Base-by-base conservation (phyloP, 2,797 vertebrate genomes). In the Molossus alvarezi region DNA sequence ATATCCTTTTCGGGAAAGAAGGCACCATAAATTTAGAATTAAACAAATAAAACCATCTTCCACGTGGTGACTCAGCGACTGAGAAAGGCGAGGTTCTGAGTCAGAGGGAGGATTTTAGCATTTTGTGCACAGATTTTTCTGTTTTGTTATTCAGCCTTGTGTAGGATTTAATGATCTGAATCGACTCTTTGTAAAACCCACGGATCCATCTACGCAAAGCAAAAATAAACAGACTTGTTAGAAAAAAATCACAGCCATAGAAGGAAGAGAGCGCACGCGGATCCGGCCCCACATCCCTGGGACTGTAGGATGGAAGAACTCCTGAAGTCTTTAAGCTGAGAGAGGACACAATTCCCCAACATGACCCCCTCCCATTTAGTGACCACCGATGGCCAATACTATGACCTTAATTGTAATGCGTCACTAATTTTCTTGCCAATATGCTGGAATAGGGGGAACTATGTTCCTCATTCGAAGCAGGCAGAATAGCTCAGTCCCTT, bases 161-260 rank as follows among this genome's bases (percentile, higher is more conserved):
- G 94, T 97, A 96, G 98, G 97, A 98, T 97, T 98, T 98, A 97
- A 98, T 96, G 89, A 98, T 97, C 86, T 97, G 95, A 98, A 97
- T 97, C 83, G 95, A 97, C 85, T 80, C 77, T 95, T 98, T 95
- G 89, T 90, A 84, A 98, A 97, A 96, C 97, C 58, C 97, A 98
- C 88, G 17, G 62, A 84, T 80, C 97, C 94, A 93, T 98, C 97
- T 97, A 97, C 82, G 58, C 90, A 64, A 97, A 98, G 88, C 1
- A 29, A 98, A 97, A 98, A 98, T 27, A 95, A 96, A 97, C 92
- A 97, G 79, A 93, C 87, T 90, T 97, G 93, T 95, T 95, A 96
- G 79, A 90, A 96, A 41, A 41, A 92, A 95, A 96, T 75, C 60
- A 62, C 6, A 67, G 87, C 27, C 57, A 75, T 37, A 81, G 5